Conservation (phyloP, 2,888 invertebrate genomes). For the Pristionchus japonicus region DNA sequence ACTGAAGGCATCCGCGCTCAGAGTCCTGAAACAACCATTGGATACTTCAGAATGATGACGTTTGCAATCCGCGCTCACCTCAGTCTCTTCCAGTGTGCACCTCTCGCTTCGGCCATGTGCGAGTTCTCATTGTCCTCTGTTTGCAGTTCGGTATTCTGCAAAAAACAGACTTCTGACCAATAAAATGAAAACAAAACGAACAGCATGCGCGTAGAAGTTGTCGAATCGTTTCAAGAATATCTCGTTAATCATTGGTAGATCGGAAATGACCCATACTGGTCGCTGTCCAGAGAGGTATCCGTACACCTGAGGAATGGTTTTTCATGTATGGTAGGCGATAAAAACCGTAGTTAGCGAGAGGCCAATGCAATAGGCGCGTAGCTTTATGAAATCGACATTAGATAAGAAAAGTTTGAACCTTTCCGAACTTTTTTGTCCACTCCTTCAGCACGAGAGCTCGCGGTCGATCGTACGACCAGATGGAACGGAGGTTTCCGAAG, state of each 20-base stretch:
- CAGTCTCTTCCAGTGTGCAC: constrained; percentile 79
- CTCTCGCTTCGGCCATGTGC: constrained; percentile 76
- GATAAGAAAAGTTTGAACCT: no score
- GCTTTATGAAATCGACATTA: no score
- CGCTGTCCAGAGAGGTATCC: constrained; percentile 59
- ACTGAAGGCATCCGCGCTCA: background rate
- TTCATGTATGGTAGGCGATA: background rate
- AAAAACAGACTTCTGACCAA: constrained; percentile 75
- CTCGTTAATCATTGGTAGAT: constrained; percentile 76
- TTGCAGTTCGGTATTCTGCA: background rate
- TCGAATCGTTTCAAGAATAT: constrained; percentile 77
- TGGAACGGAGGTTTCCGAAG: constrained; percentile 56
- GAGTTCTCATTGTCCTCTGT: constrained; percentile 58
- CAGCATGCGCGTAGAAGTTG: constrained; percentile 65
- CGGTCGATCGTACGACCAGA: constrained; percentile 52
- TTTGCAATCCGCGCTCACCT: no score
- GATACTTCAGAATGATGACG: no score
- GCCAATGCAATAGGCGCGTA: no score
- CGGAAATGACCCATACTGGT: constrained; percentile 75
- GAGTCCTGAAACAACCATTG: background rate
- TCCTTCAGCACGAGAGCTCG: constrained; percentile 52
- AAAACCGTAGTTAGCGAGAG: no score
- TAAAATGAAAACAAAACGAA: background rate
- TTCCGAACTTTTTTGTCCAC: constrained; percentile 64
- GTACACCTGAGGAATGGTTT: constrained; percentile 15